A percentile compares a stretch with the other conserved stretches of the same genome.
Evolutionary conservation across 2,113 vertebrate species (phyloP).

Genomic region (Scalopus aquaticus): DNA sequence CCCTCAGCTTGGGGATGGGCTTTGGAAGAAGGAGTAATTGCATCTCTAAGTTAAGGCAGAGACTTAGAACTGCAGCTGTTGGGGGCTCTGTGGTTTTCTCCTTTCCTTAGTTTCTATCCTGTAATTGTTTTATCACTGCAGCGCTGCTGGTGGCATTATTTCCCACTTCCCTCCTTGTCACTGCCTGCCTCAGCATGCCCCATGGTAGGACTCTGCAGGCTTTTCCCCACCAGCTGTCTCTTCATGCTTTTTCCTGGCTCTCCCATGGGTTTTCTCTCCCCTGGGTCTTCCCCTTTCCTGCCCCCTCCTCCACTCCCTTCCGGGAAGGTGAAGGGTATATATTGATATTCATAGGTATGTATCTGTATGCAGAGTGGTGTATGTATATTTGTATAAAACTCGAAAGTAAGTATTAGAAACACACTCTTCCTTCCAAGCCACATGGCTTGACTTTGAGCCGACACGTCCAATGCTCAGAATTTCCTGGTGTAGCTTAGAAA

Average conservation of each 20-base stretch:
- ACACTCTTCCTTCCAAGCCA: background rate
- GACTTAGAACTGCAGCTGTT: background rate
- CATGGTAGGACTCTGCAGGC: background rate
- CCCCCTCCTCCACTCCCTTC: background rate
- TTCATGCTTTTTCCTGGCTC: background rate
- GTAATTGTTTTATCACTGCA: background rate
- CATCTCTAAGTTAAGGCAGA: background rate
- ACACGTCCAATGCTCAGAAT: background rate
- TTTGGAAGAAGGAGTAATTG: background rate
- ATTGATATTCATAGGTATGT: background rate
- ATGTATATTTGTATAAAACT: background rate
- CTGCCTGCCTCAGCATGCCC: rapidly evolving
- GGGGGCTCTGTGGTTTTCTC: background rate
- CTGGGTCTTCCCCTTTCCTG: background rate
- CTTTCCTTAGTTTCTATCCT: background rate
- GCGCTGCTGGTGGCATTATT: background rate
- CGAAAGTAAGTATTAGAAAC: background rate
- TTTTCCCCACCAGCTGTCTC: background rate
- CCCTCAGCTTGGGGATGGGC: too few species aligned
- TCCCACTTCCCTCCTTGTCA: rapidly evolving
- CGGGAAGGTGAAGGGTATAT: background rate
- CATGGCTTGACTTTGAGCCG: background rate
- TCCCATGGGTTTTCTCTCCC: background rate
- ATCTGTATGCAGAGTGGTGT: background rate
- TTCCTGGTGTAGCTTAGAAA: background rate